A percentile compares a stretch with the other conserved stretches of the same genome.
These are phyloP conservation scores for Nerophis ophidion DNA, from an alignment of 2,113 vertebrate genomes.

Conservation along the genomic window DNA sequence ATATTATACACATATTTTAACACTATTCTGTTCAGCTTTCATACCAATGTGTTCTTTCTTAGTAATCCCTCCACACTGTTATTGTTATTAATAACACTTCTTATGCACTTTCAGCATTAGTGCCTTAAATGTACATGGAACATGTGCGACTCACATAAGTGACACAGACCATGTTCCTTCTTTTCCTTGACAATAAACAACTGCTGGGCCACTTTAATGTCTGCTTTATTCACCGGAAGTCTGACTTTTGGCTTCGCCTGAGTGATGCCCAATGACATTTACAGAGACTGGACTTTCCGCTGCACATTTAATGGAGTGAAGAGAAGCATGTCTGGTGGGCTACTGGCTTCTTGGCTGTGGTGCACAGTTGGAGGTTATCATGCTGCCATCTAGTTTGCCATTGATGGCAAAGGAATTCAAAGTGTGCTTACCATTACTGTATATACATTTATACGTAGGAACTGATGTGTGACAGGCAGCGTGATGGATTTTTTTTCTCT, in stretches of 20 bases:
- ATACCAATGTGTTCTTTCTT: too few species aligned
- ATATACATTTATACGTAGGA: not conserved
- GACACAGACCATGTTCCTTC: not conserved
- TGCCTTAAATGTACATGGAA: not conserved
- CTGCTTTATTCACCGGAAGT: conserved; percentile 32
- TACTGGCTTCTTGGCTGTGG: conserved; percentile 31
- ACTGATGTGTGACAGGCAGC: conserved; percentile 21
- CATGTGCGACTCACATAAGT: not conserved
- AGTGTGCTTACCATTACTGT: not conserved
- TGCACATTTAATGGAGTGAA: conserved; percentile 57
- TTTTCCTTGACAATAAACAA: conserved; percentile 19
- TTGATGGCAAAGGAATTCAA: not conserved
- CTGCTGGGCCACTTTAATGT: conserved; percentile 14
- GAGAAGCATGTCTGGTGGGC: conserved; percentile 44
- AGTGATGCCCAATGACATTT: conserved; percentile 52
- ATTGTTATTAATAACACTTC: too few species aligned
- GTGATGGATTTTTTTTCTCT: conserved; percentile 40
- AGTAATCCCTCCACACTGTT: too few species aligned
- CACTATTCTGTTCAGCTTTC: too few species aligned
- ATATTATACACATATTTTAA: too few species aligned
- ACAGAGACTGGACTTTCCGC: conserved; percentile 50
- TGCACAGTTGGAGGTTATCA: conserved; percentile 36
- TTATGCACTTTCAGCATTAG: too few species aligned
- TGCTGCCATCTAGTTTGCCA: conserved; percentile 5
- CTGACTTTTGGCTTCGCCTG: conserved; percentile 44